phyloP scores from a whole-genome alignment of 2,113 vertebrate genomes.

The Halcyon senegalensis region DNA sequence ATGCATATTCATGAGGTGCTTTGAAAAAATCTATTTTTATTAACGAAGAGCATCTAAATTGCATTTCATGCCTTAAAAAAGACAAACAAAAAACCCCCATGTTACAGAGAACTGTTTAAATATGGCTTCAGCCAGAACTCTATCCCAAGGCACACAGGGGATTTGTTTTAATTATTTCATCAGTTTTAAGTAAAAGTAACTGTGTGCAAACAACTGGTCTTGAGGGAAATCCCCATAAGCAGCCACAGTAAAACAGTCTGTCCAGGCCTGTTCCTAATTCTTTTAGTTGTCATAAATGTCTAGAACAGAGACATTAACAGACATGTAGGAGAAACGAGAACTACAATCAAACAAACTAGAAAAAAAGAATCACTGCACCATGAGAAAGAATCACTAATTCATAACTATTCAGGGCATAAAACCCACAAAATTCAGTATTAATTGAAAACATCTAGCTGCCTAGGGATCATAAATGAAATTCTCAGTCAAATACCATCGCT shows the following conservation, averaged over 20 bases:
- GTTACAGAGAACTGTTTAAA: not conserved
- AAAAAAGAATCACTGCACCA: not conserved
- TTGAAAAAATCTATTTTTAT: conserved; percentile 10
- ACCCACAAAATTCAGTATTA: not conserved
- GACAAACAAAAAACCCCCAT: not conserved
- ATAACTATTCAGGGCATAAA: not conserved
- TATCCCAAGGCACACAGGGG: conserved; percentile 4
- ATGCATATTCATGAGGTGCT: not conserved
- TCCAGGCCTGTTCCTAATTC: not conserved
- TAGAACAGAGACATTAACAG: not conserved
- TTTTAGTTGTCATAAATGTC: not conserved
- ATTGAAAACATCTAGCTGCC: not conserved
- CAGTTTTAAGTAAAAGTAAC: conserved; percentile 63
- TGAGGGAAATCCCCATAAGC: not conserved
- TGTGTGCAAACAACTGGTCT: conserved; percentile 43
- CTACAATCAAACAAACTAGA: not conserved
- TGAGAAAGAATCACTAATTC: not conserved
- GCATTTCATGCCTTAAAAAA: conserved; percentile 1
- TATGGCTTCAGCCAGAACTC: not conserved
- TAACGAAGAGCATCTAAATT: conserved; percentile 33
- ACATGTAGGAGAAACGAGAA: not conserved
- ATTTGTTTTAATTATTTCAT: conserved; percentile 70
- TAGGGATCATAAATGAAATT: not conserved
- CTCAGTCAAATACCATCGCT: not conserved
- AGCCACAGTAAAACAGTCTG: not conserved